Conservation (phyloP, 2,888 invertebrate genomes). For the Lycia hirtaria region DNA sequence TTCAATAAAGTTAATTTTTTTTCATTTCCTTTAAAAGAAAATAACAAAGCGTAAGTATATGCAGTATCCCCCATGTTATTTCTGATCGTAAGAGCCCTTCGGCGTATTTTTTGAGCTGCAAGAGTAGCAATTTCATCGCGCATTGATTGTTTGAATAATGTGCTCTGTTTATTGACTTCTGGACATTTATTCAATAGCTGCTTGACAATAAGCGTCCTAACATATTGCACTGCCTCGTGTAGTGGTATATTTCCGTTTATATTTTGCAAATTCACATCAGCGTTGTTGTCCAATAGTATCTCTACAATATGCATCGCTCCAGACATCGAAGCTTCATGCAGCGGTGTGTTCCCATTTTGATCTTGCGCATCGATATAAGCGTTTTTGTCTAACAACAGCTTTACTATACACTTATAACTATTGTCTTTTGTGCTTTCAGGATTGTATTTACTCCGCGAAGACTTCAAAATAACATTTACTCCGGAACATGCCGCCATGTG, state of each 20-base stretch:
- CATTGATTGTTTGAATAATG: too few species aligned
- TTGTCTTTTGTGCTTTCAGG: too few species aligned
- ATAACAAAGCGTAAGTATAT: constrained; percentile 15
- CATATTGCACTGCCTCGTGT: neutral
- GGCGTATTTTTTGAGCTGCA: neutral
- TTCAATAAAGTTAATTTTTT: constrained; percentile 18
- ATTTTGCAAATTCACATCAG: neutral
- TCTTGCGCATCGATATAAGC: too few species aligned
- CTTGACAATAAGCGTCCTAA: neutral
- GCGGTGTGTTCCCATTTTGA: neutral
- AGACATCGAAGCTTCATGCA: neutral
- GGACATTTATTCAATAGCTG: neutral
- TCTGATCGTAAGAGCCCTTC: constrained; percentile 11
- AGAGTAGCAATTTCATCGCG: neutral
- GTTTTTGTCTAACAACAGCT: too few species aligned
- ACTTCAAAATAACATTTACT: too few species aligned
- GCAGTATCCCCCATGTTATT: constrained; percentile 42
- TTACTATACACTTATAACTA: too few species aligned
- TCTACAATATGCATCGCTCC: neutral
- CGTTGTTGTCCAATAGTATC: neutral
- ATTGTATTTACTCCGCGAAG: too few species aligned
- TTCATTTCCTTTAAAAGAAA: constrained; percentile 11
- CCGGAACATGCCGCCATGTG: too few species aligned
- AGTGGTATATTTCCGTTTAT: neutral
- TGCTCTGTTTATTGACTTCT: neutral